A percentile compares a stretch with the other conserved stretches of the same genome.
phyloP scores from a whole-genome alignment of 2,888 invertebrate species.

The Hydraecia micacea region DNA sequence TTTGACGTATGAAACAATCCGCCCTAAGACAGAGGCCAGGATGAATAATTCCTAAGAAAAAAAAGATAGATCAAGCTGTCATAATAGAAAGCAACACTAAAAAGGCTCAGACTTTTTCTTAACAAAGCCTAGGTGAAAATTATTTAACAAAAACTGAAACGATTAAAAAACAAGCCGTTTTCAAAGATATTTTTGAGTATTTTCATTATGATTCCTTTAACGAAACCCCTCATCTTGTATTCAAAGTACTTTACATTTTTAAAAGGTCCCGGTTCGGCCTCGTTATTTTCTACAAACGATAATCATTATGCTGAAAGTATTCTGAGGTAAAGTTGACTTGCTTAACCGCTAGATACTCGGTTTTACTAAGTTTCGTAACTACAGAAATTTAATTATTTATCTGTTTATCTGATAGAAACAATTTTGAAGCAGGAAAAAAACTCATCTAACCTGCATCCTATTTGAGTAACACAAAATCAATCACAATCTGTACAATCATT shows the following conservation, averaged over 20 bases:
- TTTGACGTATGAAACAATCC: not conserved
- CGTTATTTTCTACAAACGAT: constrained; percentile 57
- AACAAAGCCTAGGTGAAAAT: not conserved
- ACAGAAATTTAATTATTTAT: not conserved
- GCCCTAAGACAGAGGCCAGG: too few relatives aligned
- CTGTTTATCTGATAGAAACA: too few relatives aligned
- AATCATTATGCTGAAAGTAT: constrained; percentile 48
- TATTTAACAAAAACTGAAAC: not conserved
- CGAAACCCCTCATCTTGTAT: constrained; percentile 53
- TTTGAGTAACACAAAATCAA: too few relatives aligned
- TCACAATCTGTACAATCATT: too few relatives aligned
- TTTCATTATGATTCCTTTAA: constrained; percentile 53
- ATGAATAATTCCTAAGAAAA: not conserved
- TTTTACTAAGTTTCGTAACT: constrained; percentile 6
- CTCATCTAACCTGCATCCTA: not conserved
- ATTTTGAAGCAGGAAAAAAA: not conserved
- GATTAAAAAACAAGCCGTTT: constrained; percentile 21
- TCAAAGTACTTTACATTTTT: constrained; percentile 59
- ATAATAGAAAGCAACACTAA: not conserved
- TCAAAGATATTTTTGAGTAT: constrained; percentile 31
- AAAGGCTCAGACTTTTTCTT: not conserved
- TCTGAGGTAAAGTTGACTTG: constrained; percentile 28
- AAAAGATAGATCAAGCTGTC: not conserved
- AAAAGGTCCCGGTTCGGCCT: constrained; percentile 47
- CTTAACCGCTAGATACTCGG: constrained; percentile 5